A percentile compares a stretch with the other conserved stretches of the same genome.
phyloP scores from a whole-genome alignment of 2,888 invertebrate genomes.

The Falcaria lacertinaria region DNA sequence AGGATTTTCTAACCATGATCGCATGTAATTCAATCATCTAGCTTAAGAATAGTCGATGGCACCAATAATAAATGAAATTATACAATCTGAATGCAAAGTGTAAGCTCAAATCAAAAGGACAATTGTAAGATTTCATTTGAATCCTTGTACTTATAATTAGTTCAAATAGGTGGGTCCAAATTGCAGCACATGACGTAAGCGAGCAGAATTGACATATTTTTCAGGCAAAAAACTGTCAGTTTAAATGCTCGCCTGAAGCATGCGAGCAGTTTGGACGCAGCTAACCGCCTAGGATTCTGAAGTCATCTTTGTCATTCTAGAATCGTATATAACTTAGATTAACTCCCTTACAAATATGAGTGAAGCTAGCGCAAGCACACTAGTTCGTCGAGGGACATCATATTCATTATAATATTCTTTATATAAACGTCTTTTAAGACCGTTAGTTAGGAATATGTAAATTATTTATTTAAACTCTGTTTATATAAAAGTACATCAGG shows the following conservation, averaged over 20 bases:
- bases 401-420: no score
- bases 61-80: not conserved
- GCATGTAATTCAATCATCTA: conserved; percentile 13
- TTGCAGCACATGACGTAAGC: not conserved
- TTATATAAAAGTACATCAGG: conserved; percentile 54
- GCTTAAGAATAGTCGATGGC: not conserved
- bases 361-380: conserved; percentile 45
- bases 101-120: not conserved
- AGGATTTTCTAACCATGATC: conserved; percentile 39
- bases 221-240: conserved; percentile 1
- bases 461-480: conserved; percentile 40
- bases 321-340: conserved; percentile 34
- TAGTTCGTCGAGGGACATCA: conserved; percentile 46
- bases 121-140: no score
- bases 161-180: not conserved
- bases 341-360: conserved; percentile 52
- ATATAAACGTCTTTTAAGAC: conserved; percentile 62
- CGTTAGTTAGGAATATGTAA: conserved; percentile 45
- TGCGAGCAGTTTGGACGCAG: conserved; percentile 11
- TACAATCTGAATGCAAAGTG: not conserved
- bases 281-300: conserved; percentile 21
- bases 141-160: no score
- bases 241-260: conserved; percentile 29
- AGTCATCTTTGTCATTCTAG: conserved; percentile 59
- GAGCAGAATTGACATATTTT: not conserved